A percentile compares a stretch with the other conserved stretches of the same genome.
phyloP scores from a whole-genome alignment of 2,797 vertebrate genomes.

The Danio aesculapii region DNA sequence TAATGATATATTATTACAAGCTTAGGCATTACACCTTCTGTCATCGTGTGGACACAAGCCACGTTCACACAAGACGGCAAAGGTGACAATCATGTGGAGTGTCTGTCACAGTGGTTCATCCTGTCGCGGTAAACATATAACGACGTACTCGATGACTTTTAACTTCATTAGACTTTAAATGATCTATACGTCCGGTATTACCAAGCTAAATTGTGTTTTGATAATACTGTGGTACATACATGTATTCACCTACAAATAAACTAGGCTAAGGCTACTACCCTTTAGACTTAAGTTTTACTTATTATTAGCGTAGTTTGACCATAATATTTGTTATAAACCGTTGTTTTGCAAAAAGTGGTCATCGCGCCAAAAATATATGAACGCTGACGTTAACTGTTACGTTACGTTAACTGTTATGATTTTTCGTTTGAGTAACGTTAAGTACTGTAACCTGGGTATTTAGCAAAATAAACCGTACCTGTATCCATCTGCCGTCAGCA shows the following conservation, averaged over 20 bases:
- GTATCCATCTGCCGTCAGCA: too few relatives aligned
- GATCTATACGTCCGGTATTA: background rate
- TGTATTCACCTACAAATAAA: background rate
- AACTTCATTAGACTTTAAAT: constrained; percentile 1
- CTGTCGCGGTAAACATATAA: constrained; percentile 20
- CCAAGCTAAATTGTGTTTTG: background rate
- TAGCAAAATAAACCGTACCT: too few relatives aligned
- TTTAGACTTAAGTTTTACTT: background rate
- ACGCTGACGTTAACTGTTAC: too few relatives aligned
- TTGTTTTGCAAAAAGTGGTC: too few relatives aligned
- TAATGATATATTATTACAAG: constrained; percentile 35
- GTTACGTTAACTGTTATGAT: too few relatives aligned
- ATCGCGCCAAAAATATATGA: too few relatives aligned
- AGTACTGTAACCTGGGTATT: too few relatives aligned
- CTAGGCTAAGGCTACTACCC: background rate
- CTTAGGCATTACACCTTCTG: constrained; percentile 45
- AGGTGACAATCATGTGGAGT: constrained; percentile 46
- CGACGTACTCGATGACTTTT: constrained; percentile 3
- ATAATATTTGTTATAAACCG: too few relatives aligned
- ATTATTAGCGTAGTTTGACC: too few relatives aligned
- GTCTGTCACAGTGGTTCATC: constrained; percentile 41
- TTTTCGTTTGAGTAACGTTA: too few relatives aligned
- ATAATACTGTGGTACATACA: background rate
- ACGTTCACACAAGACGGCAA: constrained; percentile 38
- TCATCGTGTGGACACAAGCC: constrained; percentile 44